phyloP scores from a whole-genome alignment of 2,888 invertebrate genomes.

The Dione vanillae region DNA sequence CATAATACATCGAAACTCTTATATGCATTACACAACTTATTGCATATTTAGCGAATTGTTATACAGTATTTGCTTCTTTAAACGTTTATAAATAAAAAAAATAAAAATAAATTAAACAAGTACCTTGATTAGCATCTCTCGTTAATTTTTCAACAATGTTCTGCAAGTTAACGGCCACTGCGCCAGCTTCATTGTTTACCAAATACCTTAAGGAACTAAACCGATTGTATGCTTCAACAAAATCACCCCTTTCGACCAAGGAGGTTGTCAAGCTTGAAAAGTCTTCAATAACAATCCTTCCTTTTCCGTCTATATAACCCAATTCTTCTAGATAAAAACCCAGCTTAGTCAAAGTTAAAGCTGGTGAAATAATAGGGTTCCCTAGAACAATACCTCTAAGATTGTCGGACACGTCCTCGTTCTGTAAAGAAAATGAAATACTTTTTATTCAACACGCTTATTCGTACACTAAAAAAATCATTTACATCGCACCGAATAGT shows the following conservation, averaged over 20 bases:
- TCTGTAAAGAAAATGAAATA: constrained; percentile 49
- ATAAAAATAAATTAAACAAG: not conserved
- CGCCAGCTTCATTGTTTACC: constrained; percentile 84
- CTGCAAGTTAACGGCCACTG: constrained; percentile 89
- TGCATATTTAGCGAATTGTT: too few relatives aligned
- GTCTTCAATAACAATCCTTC: constrained; percentile 82
- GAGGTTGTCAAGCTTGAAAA: constrained; percentile 78
- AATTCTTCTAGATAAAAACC: constrained; percentile 76
- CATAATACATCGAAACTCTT: too few relatives aligned
- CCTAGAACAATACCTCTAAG: constrained; percentile 91
- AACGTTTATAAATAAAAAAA: constrained; percentile 3
- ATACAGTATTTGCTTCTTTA: too few relatives aligned
- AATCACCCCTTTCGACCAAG: constrained; percentile 80
- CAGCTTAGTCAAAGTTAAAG: constrained; percentile 64
- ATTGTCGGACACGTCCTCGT: constrained; percentile 83
- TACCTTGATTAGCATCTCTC: constrained; percentile 39
- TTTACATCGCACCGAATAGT: too few relatives aligned
- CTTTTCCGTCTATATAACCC: constrained; percentile 87
- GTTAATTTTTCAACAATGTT: constrained; percentile 68
- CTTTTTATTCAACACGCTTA: not conserved
- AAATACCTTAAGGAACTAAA: constrained; percentile 85
- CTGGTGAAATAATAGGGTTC: constrained; percentile 93
- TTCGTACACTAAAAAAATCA: too few relatives aligned
- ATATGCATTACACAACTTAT: too few relatives aligned
- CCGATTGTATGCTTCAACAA: constrained; percentile 83